A percentile compares a stretch with the other conserved stretches of the same genome.
These are phyloP conservation scores for Centruroides sculpturatus DNA, from an alignment of 1,140 invertebrate species.

Conservation along the genomic window DNA sequence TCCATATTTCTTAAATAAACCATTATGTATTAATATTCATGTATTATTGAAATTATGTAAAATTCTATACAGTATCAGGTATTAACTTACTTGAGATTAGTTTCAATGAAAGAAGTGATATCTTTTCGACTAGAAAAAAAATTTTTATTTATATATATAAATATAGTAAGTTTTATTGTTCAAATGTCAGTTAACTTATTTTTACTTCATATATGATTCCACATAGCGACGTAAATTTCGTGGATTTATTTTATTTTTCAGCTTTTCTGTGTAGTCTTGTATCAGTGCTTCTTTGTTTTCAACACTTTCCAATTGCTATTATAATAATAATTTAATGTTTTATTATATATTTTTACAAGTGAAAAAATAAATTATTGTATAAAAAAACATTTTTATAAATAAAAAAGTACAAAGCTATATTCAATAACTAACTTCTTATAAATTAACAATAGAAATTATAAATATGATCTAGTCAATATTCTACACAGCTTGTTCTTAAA, in stretches of 20 bases:
- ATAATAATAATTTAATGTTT: no score
- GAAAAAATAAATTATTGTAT: no score
- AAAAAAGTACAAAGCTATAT: no score
- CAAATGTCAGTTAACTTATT: background rate
- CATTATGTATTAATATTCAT: background rate
- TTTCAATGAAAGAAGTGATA: conserved; percentile 18
- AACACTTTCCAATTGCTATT: conserved; percentile 40
- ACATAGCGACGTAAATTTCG: conserved; percentile 71
- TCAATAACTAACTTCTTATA: no score
- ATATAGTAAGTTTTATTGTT: background rate
- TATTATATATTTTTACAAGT: no score
- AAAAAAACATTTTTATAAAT: no score
- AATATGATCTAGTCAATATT: no score
- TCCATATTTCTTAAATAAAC: conserved; percentile 43
- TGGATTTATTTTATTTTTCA: conserved; percentile 62
- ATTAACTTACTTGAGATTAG: conserved; percentile 18
- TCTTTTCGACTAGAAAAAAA: conserved; percentile 21
- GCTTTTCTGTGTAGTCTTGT: conserved; percentile 55
- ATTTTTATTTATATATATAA: background rate
- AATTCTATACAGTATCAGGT: background rate
- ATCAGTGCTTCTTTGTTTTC: conserved; percentile 52
- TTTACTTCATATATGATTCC: conserved; percentile 62
- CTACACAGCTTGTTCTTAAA: no score
- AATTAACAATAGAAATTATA: no score
- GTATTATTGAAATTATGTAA: background rate